These are phyloP conservation scores for Phenganax subtilis DNA, from an alignment of 92 coral and sea anemone genomes.

Conservation along the genomic window DNA sequence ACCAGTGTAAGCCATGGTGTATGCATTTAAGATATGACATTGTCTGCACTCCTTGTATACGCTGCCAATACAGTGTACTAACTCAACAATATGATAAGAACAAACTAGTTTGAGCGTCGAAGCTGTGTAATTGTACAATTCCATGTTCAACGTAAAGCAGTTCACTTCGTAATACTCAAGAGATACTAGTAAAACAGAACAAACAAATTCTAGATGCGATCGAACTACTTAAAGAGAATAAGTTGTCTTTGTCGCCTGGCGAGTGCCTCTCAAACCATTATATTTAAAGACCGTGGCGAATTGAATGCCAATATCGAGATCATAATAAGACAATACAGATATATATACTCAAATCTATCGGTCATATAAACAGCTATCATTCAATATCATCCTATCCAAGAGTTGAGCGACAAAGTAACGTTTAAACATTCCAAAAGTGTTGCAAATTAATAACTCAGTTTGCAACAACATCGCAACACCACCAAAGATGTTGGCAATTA, in stretches of 20 bases:
- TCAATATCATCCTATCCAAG: not conserved
- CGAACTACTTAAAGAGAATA: slow-evolving; percentile 5
- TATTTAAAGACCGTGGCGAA: slow-evolving; percentile 10
- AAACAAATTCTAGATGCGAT: slow-evolving; percentile 1
- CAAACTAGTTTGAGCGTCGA: not conserved
- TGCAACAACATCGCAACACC: slow-evolving; percentile 12
- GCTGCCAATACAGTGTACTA: not conserved
- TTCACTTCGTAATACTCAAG: slow-evolving; percentile 6
- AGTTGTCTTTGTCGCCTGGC: not conserved
- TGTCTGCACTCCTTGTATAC: not conserved
- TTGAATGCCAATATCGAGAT: not conserved
- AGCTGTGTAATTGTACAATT: not conserved
- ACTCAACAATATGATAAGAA: not conserved
- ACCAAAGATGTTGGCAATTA: not conserved
- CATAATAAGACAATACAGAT: not conserved
- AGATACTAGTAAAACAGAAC: not conserved
- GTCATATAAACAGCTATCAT: not conserved
- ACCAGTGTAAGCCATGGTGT: not conserved
- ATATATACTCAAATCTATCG: not conserved
- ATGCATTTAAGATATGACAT: not conserved
- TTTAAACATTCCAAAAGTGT: slow-evolving; percentile 6
- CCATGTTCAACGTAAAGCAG: not conserved
- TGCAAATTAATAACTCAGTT: not conserved
- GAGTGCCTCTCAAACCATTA: slow-evolving; percentile 3
- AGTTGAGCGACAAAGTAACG: not conserved